Percentiles rank a stretch among this genome's conserved stretches.
These are phyloP conservation scores for Brachyhypopomus gauderio DNA, from an alignment of 2,113 vertebrate species.

Conservation along the genomic window DNA sequence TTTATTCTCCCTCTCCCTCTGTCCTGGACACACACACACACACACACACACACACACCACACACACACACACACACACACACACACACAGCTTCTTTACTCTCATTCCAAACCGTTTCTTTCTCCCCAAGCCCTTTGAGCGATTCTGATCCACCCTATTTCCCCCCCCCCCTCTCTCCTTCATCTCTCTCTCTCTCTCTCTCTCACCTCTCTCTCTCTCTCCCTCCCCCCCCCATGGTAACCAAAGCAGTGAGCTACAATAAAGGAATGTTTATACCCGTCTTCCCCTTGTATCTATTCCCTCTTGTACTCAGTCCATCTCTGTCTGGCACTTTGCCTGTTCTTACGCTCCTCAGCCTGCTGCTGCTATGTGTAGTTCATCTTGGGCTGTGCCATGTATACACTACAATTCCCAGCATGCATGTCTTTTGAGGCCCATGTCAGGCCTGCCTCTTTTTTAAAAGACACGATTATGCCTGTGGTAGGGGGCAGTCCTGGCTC, in stretches of 20 bases:
- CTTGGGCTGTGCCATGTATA: no score
- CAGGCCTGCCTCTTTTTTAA: no score
- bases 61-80: not conserved
- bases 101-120: constrained; percentile 36
- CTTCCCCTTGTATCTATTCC: not conserved
- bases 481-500: no score
- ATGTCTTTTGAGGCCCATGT: no score
- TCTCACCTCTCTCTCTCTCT: not conserved
- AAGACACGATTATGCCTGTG: no score
- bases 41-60: no score
- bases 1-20: constrained; percentile 55
- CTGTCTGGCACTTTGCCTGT: no score
- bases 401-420: no score
- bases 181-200: not conserved
- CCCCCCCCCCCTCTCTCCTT: not conserved
- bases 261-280: constrained; percentile 55
- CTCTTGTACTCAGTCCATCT: no score
- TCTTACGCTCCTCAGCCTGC: no score
- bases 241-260: constrained; percentile 53
- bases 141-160: constrained; percentile 30
- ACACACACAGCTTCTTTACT: constrained; percentile 11
- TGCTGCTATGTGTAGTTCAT: no score
- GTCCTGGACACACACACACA: constrained; percentile 6
- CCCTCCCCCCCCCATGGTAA: constrained; percentile 8
- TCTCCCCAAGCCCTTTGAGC: constrained; percentile 18